Evolutionary conservation across 2,113 vertebrate genomes (phyloP).

Genomic region (chimpanzee (Pan troglodytes)): NHGRI_mPanTro3-v2.1_pri NC_072403.2:52789001-52789500

Average conservation of each 20-base stretch:
- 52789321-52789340: not conserved
- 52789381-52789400: not conserved
- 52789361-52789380: not conserved
- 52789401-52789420: not conserved
- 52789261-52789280: not conserved
- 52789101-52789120: not conserved
- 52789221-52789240: not conserved
- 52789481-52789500: not conserved
- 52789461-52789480: not conserved
- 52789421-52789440: not conserved
- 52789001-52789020: not conserved
- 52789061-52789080: not conserved
- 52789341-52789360: not conserved
- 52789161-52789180: not conserved
- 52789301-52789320: no score
- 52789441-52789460: not conserved
- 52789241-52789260: not conserved
- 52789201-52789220: not conserved
- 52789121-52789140: not conserved
- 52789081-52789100: not conserved
- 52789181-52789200: not conserved
- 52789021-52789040: not conserved
- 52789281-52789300: not conserved
- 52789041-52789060: not conserved
- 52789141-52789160: not conserved